phyloP scores from a whole-genome alignment of 2,797 vertebrate genomes.

The Gallinago nigripennis region DNA sequence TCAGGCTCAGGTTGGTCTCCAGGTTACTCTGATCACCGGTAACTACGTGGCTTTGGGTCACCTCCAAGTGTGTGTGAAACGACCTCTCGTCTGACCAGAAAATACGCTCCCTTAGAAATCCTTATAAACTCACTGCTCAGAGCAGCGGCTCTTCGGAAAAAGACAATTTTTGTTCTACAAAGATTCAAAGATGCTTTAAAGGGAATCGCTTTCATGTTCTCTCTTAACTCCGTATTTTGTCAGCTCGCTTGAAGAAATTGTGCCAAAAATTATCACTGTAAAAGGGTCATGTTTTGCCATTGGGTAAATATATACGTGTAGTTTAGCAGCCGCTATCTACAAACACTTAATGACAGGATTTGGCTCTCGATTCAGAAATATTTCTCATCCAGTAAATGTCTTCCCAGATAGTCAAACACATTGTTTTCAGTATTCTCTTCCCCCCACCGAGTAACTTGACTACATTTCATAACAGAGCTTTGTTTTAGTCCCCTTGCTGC shows the following conservation, averaged over 20 bases:
- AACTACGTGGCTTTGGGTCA: neutral
- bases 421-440: neutral
- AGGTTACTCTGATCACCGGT: neutral
- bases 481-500: neutral
- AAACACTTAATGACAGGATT: neutral
- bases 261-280: neutral
- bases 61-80: neutral
- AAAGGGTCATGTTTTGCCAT: neutral
- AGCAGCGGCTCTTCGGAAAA: neutral
- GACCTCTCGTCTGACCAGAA: neutral
- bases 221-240: neutral
- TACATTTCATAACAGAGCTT: neutral
- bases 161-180: neutral
- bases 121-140: neutral
- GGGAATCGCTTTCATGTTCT: neutral
- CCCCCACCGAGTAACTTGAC: neutral
- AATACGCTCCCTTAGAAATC: rapidly evolving
- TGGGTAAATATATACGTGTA: neutral
- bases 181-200: neutral
- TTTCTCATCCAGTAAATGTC: neutral
- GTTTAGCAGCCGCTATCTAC: neutral
- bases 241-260: neutral
- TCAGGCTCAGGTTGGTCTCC: neutral
- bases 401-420: neutral
- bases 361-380: neutral